A percentile compares a stretch with the other conserved stretches of the same genome.
Conservation (phyloP, 2,113 vertebrate species). For the Junco hyemalis region DNA sequence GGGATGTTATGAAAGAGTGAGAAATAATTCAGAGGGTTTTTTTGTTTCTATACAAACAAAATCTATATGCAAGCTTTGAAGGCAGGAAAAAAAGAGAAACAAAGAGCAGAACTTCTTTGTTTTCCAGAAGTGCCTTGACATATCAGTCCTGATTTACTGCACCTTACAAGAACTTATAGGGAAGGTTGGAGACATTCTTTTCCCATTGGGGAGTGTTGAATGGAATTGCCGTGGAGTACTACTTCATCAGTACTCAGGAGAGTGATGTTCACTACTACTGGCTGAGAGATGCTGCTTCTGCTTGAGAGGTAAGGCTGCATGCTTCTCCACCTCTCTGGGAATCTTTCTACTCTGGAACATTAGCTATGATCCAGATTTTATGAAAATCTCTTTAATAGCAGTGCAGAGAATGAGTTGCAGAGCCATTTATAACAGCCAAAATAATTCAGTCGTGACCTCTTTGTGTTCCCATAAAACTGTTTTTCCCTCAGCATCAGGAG, state of each 20-base stretch:
- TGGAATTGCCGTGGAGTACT: not conserved
- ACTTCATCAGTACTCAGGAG: not conserved
- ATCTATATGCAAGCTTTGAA: not conserved
- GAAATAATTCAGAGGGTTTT: not conserved
- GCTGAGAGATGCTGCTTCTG: not conserved
- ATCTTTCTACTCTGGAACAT: not conserved
- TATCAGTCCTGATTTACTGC: not conserved
- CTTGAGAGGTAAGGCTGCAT: not conserved
- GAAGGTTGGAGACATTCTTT: not conserved
- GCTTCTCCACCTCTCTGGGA: not conserved
- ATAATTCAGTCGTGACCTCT: slow-evolving; percentile 56
- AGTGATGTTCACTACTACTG: not conserved
- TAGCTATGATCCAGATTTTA: not conserved
- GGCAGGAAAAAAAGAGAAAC: not conserved
- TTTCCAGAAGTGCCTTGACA: not conserved
- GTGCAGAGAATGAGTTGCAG: not conserved
- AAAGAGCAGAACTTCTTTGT: not conserved
- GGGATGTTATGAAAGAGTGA: not conserved
- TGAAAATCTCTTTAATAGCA: not conserved
- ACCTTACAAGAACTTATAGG: not conserved
- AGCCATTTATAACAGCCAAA: slow-evolving; percentile 49
- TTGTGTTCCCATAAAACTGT: slow-evolving; percentile 58
- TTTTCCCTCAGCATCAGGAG: slow-evolving; percentile 53
- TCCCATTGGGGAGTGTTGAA: not conserved
- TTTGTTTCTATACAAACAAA: not conserved